Conservation (phyloP, 1,140 invertebrate species). For the Drosophila takahashii region DNA sequence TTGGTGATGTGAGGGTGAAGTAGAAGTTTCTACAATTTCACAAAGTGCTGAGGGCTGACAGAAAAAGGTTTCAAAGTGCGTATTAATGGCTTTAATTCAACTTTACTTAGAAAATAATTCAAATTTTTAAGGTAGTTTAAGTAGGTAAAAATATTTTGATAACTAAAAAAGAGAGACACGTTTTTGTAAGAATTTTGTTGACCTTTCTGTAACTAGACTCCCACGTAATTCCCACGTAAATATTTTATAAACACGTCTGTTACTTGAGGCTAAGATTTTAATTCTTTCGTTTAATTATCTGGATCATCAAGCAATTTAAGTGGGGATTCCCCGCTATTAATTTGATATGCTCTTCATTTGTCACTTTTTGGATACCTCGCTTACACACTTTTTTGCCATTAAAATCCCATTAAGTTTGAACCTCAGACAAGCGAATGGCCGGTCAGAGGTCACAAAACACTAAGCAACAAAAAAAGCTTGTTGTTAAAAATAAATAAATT, state of each 20-base stretch:
- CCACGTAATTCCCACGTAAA: not conserved
- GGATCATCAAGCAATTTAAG: conserved; percentile 12
- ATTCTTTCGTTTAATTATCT: conserved; percentile 23
- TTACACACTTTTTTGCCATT: conserved; percentile 18
- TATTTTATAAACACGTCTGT: conserved; percentile 22
- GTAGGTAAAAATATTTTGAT: too few species aligned
- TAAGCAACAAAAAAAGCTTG: not conserved
- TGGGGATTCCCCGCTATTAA: not conserved
- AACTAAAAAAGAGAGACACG: not conserved
- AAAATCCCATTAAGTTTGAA: conserved; percentile 35
- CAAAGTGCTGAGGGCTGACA: conserved; percentile 1
- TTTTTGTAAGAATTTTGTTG: not conserved
- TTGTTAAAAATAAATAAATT: too few species aligned
- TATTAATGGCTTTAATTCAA: not conserved
- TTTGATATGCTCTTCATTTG: conserved; percentile 25
- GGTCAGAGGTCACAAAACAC: conserved; percentile 21
- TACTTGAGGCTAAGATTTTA: conserved; percentile 14
- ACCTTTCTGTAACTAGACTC: not conserved
- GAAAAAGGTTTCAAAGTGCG: not conserved
- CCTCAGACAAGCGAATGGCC: not conserved
- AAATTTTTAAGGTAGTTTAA: too few species aligned
- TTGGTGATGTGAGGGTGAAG: not conserved
- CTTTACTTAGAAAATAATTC: not conserved
- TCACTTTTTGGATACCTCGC: conserved; percentile 4
- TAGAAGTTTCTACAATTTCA: not conserved